phyloP scores from a whole-genome alignment of 2,113 vertebrate species.

The Scomber scombrus region DNA sequence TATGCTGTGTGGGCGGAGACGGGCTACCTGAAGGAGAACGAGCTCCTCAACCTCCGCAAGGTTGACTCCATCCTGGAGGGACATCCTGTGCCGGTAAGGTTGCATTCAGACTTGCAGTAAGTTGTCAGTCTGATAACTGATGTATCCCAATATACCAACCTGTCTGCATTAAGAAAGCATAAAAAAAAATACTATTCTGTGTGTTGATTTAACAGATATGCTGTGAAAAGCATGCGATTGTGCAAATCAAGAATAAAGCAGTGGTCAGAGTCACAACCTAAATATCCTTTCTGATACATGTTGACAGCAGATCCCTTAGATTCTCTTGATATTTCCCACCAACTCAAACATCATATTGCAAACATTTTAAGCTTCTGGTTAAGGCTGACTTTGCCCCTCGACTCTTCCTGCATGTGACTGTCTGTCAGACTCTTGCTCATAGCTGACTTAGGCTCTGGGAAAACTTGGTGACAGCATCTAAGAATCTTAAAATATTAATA shows the following conservation, averaged over 20 bases:
- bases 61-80: conserved; percentile 94
- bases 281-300: too few species aligned
- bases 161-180: not conserved
- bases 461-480: conserved; percentile 2
- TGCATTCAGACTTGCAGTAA: conserved; percentile 16
- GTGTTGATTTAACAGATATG: not conserved
- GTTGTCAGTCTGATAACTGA: not conserved
- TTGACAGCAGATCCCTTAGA: too few species aligned
- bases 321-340: too few species aligned
- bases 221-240: not conserved
- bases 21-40: conserved; percentile 91
- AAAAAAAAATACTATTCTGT: not conserved
- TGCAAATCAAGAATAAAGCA: too few species aligned
- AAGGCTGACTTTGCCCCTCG: conserved; percentile 1
- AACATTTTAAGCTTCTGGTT: not conserved
- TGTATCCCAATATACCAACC: not conserved
- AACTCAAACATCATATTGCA: conserved; percentile 2
- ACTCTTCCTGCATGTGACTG: not conserved
- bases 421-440: not conserved
- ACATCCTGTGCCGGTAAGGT: conserved; percentile 94
- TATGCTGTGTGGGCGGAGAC: conserved; percentile 95
- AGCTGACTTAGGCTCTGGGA: not conserved
- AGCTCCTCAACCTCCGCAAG: conserved; percentile 93
- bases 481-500: conserved; percentile 14
- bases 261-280: not conserved